phyloP scores from a whole-genome alignment of 2,797 vertebrate genomes.

The Smutsia temminckii region DNA sequence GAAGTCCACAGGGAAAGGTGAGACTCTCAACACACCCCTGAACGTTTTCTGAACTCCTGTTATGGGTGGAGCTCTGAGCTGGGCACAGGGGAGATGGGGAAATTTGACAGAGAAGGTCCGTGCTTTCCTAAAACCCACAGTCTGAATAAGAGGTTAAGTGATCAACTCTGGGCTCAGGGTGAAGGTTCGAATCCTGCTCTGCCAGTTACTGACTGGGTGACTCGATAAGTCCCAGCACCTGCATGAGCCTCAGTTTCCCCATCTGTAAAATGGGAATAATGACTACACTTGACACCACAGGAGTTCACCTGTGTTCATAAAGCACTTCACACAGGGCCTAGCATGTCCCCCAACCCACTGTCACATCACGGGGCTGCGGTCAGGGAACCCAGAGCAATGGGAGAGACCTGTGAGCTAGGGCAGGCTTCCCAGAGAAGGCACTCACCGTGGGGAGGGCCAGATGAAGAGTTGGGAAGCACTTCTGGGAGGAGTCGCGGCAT shows the following conservation, averaged over 20 bases:
- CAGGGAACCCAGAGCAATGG: not conserved
- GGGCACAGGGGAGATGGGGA: not conserved
- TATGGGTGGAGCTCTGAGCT: not conserved
- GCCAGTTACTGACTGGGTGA: not conserved
- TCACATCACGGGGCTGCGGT: not conserved
- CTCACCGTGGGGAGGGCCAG: not conserved
- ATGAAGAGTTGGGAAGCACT: not conserved
- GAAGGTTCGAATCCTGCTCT: not conserved
- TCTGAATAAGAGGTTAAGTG: not conserved
- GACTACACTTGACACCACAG: not conserved
- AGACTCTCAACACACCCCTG: not conserved
- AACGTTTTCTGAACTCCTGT: not conserved
- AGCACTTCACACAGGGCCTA: not conserved
- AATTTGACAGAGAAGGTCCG: not conserved
- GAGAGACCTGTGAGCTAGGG: not conserved
- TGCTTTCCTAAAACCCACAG: not conserved
- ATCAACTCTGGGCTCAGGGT: not conserved
- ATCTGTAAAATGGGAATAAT: slow-evolving; percentile 14
- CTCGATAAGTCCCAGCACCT: not conserved
- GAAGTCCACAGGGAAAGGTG: slow-evolving; percentile 87
- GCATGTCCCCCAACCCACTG: not conserved
- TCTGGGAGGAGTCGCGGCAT: not conserved
- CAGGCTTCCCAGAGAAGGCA: not conserved
- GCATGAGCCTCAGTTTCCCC: not conserved
- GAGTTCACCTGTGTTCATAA: not conserved